Evolutionary conservation across 1,140 invertebrate species (phyloP).

Genomic region (Mactra quadrangularis): DNA sequence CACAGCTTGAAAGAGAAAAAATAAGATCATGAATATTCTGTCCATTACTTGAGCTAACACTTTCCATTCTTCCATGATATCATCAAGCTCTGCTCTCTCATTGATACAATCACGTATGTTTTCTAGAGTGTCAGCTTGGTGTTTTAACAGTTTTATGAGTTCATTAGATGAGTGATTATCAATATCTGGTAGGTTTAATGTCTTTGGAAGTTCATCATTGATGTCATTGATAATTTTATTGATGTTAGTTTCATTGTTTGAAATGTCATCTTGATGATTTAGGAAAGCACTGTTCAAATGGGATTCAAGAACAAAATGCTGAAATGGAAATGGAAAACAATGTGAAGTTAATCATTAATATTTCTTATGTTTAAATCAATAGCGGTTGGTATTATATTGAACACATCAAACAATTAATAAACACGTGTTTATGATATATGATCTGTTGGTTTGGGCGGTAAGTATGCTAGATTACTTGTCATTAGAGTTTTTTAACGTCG

Average conservation of each 20-base stretch:
- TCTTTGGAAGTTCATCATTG: conserved; percentile 9
- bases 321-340: neutral
- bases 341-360: too few species aligned
- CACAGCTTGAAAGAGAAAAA: conserved; percentile 62
- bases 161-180: neutral
- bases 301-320: neutral
- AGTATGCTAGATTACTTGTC: too few species aligned
- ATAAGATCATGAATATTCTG: conserved; percentile 72
- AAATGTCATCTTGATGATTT: neutral
- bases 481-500: too few species aligned
- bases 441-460: too few species aligned
- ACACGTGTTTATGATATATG: too few species aligned
- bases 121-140: conserved; percentile 58
- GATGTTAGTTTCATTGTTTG: conserved; percentile 18
- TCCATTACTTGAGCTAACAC: conserved; percentile 71
- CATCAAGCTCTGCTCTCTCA: conserved; percentile 52
- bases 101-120: conserved; percentile 60
- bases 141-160: conserved; percentile 54
- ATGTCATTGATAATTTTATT: conserved; percentile 23
- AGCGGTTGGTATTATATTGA: too few species aligned
- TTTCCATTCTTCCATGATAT: conserved; percentile 69
- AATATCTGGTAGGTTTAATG: conserved; percentile 1
- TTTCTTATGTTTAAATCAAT: too few species aligned
- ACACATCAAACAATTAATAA: too few species aligned
- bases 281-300: neutral